Base-by-base conservation (phyloP, 2,888 invertebrate species). In the Hirtodrosophila alboralis region DNA sequence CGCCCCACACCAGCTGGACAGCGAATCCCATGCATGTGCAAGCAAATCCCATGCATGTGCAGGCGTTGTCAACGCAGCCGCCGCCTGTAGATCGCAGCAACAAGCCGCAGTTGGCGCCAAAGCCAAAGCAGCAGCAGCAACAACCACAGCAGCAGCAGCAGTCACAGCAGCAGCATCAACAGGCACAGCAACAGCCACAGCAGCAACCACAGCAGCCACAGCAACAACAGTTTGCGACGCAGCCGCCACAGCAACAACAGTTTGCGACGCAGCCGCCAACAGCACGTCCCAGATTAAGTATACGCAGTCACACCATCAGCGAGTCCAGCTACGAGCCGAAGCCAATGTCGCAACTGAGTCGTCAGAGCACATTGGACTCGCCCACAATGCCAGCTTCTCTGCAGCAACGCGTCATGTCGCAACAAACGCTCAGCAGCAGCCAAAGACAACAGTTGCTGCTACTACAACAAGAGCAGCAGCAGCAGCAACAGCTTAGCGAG, bases 11-110 rank as follows among this genome's bases (percentile, higher is more conserved):
- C 6, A 88, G 67, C 53, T 88, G 89, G 89, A 86, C 88, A 6
- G 64, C 84, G 0, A 88, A 88, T 75, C 84, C 89, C 0, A 69
- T 84, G 52, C 78, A 87, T 16, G 31, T 52, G 38, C 59, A 63
- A 27, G 31, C n/a, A n/a, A n/a, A n/a, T n/a, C n/a, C n/a, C n/a
- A n/a, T 36, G 3, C 9, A n/a, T n/a, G n/a, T 21, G 26, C 26
- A 5, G 18, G 5, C 54, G 21, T 33, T 9, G 0, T 0, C 33
- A 6, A 26, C 37, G 36, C 62, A 38, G 36, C 62, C 70, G n/a
- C 71, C 71, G 3, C 77, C 81, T 9, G 54, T 72, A 1, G 77
- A 80, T 61, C 64, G 69, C 41, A 74, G 66, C 48, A 65, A 44
- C 2, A 78, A 69, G 26, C 75, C 73, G 1, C 71, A 87, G 28